Base-by-base conservation (phyloP, 2,113 vertebrate genomes). In the Rutilus rutilus region DNA sequence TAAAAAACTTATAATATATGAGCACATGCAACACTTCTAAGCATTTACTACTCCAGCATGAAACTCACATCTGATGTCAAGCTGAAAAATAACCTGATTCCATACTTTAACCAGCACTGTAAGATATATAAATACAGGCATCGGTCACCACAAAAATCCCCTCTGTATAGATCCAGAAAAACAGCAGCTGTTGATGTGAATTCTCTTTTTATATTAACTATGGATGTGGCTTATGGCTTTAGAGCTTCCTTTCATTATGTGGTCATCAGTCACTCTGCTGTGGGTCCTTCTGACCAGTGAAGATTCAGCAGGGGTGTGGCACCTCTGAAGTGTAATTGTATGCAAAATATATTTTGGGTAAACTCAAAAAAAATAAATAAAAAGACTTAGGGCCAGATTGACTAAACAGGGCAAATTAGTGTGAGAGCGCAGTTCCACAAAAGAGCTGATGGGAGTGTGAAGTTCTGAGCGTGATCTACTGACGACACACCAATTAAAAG, bases 31-130 rank as follows among this genome's bases (percentile, higher is more conserved):
- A 54, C 15, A 77, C 6, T 2, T 30, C 4, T 50, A 77, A 7
- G 19, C 25, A 30, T 54, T 77, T 19, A 21, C 23, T 47, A 50
- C 27, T 97, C 96, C 87, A 98, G 93, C 90, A 94, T 94, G 8
- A 97, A 96, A 89, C 96, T 96, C 50, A 96, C 96, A 27, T 97
- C 94, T 64, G 96, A 97, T 73, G 95, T 93, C 97, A 99, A 97
- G 91, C 36, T 77, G 90, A 89, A 82, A 30, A 73, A 27, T 12
- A 11, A 86, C 77, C 27, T 77, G 78, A 23, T 54, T 67, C 11
- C 27, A 39, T 71, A 21, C 33, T 74, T 60, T 39, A 60, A n/a
- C 64, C 17, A n/a, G 36, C 50, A 27, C 71, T 71, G 67, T 9
- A 36, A 64, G n/a, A 78, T 50, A 67, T 47, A 73, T 47, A 75